These are phyloP conservation scores for Cyclura pinguis DNA, from an alignment of 2,797 vertebrate genomes.

Conservation along the genomic window DNA sequence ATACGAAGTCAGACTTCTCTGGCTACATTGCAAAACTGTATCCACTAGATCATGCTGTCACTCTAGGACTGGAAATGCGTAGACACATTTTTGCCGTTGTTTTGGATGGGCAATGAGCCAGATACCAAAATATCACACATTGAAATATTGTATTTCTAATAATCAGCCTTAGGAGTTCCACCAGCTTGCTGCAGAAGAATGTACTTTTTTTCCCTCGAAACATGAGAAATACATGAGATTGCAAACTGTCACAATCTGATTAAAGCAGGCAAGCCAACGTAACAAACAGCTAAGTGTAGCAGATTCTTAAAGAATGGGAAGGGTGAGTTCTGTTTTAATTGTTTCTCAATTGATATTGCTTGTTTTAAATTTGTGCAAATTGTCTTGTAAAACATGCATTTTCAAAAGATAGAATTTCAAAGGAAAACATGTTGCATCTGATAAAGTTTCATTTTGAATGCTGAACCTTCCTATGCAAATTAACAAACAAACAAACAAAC, in stretches of 20 bases:
- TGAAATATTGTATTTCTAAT: neutral
- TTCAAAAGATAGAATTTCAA: constrained; percentile 12
- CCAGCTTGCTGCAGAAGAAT: neutral
- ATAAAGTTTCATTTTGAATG: neutral
- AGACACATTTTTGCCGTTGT: neutral
- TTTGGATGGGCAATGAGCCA: neutral
- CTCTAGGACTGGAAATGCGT: neutral
- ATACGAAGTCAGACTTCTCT: neutral
- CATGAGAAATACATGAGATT: neutral
- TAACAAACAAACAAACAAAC: too few relatives aligned
- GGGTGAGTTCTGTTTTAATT: neutral
- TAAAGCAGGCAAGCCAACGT: neutral
- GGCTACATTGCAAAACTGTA: neutral
- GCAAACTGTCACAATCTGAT: neutral
- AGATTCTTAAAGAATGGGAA: neutral
- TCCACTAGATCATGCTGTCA: neutral
- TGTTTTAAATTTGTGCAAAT: neutral
- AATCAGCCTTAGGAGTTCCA: neutral
- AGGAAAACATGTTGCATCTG: neutral
- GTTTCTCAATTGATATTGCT: neutral
- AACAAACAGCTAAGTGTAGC: neutral
- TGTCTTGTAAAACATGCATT: neutral
- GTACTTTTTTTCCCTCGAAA: neutral
- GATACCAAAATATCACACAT: neutral
- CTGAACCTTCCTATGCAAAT: neutral